Percentiles rank a stretch among this genome's conserved stretches.
phyloP scores from a whole-genome alignment of 2,888 invertebrate species.

The Xiphydria camelus region DNA sequence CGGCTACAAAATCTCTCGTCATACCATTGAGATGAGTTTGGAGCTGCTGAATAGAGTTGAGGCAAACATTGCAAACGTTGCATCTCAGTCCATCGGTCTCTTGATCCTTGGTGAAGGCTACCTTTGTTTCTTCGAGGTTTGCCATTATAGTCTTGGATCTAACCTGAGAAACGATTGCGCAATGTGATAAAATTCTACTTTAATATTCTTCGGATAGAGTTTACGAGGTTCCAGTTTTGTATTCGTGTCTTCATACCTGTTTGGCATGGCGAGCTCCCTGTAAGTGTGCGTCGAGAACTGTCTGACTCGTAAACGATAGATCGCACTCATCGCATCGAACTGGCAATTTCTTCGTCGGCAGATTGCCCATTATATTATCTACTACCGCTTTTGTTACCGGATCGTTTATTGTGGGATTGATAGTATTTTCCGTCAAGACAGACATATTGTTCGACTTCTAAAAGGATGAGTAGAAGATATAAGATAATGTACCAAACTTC shows the following conservation, averaged over 20 bases:
- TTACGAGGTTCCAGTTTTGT: too few relatives aligned
- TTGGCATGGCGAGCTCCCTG: conserved; percentile 54
- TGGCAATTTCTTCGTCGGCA: conserved; percentile 55
- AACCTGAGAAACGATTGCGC: conserved; percentile 40
- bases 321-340: conserved; percentile 59
- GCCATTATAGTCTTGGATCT: conserved; percentile 54
- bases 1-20: not conserved
- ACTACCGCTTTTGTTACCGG: conserved; percentile 59
- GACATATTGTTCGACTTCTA: conserved; percentile 37
- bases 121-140: conserved; percentile 51
- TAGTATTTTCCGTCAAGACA: conserved; percentile 30
- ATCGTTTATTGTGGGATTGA: conserved; percentile 43
- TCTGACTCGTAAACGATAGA: conserved; percentile 58
- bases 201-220: too few relatives aligned
- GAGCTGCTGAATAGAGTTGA: conserved; percentile 60
- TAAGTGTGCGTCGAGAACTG: conserved; percentile 59
- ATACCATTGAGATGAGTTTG: conserved; percentile 57
- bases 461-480: too few relatives aligned
- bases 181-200: too few relatives aligned
- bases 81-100: conserved; percentile 56
- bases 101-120: conserved; percentile 50
- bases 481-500: too few relatives aligned
- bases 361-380: conserved; percentile 59
- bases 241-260: too few relatives aligned
- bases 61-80: conserved; percentile 57